Conservation (phyloP, 2,888 invertebrate species). For the Drosophila fulvimacula region DNA sequence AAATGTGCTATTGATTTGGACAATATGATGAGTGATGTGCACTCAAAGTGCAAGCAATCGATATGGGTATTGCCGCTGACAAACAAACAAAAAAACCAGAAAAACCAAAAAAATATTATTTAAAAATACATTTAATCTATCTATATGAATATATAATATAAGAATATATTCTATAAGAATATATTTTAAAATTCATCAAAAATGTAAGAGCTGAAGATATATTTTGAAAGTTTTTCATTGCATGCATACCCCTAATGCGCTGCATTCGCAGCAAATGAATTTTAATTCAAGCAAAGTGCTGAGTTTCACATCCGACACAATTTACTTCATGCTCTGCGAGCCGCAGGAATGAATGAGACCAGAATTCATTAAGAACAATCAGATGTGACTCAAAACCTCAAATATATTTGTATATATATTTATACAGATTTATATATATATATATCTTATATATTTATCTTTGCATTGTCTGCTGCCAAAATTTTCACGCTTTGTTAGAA, state of each 20-base stretch:
- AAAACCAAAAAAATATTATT: neutral
- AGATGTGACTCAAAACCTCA: slow-evolving; percentile 49
- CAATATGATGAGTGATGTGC: slow-evolving; percentile 68
- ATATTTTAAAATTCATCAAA: too few relatives aligned
- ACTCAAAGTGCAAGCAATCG: slow-evolving; percentile 17
- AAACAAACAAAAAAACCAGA: neutral
- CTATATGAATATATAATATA: too few relatives aligned
- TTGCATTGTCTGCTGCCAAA: slow-evolving; percentile 56
- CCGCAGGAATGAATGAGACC: slow-evolving; percentile 68
- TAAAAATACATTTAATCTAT: neutral
- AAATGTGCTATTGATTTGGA: slow-evolving; percentile 54
- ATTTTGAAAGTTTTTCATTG: neutral
- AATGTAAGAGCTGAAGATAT: too few relatives aligned
- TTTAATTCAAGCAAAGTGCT: slow-evolving; percentile 75
- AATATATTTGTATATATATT: neutral
- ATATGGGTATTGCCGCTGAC: slow-evolving; percentile 14
- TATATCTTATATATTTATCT: slow-evolving; percentile 13
- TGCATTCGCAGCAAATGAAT: slow-evolving; percentile 67
- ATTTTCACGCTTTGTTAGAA: slow-evolving; percentile 65
- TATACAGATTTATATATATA: neutral
- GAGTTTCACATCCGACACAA: slow-evolving; percentile 67
- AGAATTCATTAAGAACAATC: slow-evolving; percentile 77
- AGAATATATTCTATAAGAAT: too few relatives aligned
- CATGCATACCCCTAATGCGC: slow-evolving; percentile 36
- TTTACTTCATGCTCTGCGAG: slow-evolving; percentile 60